These are phyloP conservation scores for Papilio aristodemus DNA, from an alignment of 1,140 invertebrate genomes.

Conservation along the genomic window DNA sequence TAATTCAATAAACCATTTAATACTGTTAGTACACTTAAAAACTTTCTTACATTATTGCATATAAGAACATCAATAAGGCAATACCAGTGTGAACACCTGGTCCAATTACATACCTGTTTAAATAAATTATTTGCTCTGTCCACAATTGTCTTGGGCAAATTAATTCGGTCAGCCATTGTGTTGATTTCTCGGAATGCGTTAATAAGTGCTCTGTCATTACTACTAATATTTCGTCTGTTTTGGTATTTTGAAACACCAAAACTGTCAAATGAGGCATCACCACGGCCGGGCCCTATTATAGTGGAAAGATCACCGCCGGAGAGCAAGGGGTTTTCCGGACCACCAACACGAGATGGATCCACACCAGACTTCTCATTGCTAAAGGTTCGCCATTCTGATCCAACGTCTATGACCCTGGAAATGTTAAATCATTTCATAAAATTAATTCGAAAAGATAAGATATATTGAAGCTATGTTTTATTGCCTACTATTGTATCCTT, in stretches of 20 bases:
- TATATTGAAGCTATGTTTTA: no score
- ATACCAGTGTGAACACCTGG: no score
- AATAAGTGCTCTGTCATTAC: conserved; percentile 95
- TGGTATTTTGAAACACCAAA: conserved; percentile 96
- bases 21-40: no score
- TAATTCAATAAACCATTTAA: no score
- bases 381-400: conserved; percentile 99
- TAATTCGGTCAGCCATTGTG: conserved; percentile 98
- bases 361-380: conserved; percentile 98
- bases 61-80: not conserved
- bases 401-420: conserved; percentile 98
- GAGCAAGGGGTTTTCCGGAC: conserved; percentile 96
- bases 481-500: no score
- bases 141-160: conserved; percentile 96
- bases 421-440: conserved; percentile 27
- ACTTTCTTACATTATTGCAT: not conserved
- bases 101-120: conserved; percentile 86
- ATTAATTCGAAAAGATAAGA: not conserved
- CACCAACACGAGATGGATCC: conserved; percentile 99
- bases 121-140: conserved; percentile 98
- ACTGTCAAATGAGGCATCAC: conserved; percentile 89
- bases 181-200: conserved; percentile 98
- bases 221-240: conserved; percentile 95
- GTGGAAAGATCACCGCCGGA: conserved; percentile 98
- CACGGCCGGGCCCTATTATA: conserved; percentile 96